Evolutionary conservation across 2,888 invertebrate genomes (phyloP).

Genomic region (Minunthozetes semirufus): DNA sequence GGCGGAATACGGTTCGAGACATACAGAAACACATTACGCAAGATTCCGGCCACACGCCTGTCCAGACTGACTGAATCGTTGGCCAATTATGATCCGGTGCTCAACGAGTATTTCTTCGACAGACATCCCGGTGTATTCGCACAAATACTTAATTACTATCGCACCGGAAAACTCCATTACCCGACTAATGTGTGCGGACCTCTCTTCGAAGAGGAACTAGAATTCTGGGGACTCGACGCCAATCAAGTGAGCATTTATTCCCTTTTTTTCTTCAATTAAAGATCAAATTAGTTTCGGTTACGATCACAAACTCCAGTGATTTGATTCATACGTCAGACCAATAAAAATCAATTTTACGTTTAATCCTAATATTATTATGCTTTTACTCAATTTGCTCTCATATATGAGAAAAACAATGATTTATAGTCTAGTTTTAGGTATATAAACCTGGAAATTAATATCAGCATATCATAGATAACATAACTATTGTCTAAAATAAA

Average conservation of each 20-base stretch:
- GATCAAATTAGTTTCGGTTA: background rate
- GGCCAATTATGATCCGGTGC: slow-evolving; percentile 97
- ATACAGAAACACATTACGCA: slow-evolving; percentile 90
- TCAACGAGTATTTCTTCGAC: slow-evolving; percentile 99
- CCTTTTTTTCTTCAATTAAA: background rate
- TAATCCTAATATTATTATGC: too few relatives aligned
- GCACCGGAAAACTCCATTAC: slow-evolving; percentile 96
- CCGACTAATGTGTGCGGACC: slow-evolving; percentile 99
- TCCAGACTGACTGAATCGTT: slow-evolving; percentile 84
- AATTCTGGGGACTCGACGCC: slow-evolving; percentile 98
- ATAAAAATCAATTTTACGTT: too few relatives aligned
- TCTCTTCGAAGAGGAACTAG: slow-evolving; percentile 95
- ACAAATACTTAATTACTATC: slow-evolving; percentile 91
- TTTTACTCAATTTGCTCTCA: too few relatives aligned
- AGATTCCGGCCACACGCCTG: slow-evolving; percentile 90
- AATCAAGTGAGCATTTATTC: slow-evolving; percentile 62
- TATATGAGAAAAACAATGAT: too few relatives aligned
- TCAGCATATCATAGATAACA: too few relatives aligned
- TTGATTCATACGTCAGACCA: too few relatives aligned
- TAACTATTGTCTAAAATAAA: too few relatives aligned
- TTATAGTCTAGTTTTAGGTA: too few relatives aligned
- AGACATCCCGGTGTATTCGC: slow-evolving; percentile 91
- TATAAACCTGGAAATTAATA: too few relatives aligned
- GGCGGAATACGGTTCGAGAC: slow-evolving; percentile 97
- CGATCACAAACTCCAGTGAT: too few relatives aligned